phyloP scores from a whole-genome alignment of 2,888 invertebrate species.

The Polyploca ridens region DNA sequence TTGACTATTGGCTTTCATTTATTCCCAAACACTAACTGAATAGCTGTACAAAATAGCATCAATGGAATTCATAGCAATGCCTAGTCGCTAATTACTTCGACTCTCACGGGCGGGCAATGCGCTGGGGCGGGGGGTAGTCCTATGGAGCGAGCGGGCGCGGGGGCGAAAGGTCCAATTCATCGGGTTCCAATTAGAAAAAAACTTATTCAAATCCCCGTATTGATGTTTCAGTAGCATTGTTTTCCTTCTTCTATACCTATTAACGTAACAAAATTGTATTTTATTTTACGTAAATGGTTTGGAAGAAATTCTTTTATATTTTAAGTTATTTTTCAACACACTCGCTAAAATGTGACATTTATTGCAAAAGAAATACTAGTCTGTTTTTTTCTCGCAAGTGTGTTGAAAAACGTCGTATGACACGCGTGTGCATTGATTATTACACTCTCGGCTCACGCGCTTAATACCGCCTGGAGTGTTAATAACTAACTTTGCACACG shows the following conservation, averaged over 20 bases:
- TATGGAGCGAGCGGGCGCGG: background rate
- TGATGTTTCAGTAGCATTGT: constrained; percentile 6
- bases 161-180: constrained; percentile 37
- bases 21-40: background rate
- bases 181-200: constrained; percentile 42
- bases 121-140: background rate
- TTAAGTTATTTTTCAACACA: background rate
- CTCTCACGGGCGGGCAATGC: background rate
- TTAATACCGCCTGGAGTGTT: no score
- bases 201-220: constrained; percentile 23
- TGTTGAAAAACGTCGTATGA: no score
- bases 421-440: no score
- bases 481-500: no score
- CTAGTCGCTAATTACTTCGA: constrained; percentile 5
- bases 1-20: background rate
- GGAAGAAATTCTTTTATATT: background rate
- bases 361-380: no score
- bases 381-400: no score
- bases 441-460: no score
- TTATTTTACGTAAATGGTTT: background rate
- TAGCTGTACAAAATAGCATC: background rate
- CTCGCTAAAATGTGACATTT: no score
- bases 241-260: background rate
- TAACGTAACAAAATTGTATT: background rate
- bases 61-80: background rate